A percentile compares a stretch with the other conserved stretches of the same genome.
Evolutionary conservation across 2,888 invertebrate genomes (phyloP).

Genomic region (Platycheirus rosarum): DNA sequence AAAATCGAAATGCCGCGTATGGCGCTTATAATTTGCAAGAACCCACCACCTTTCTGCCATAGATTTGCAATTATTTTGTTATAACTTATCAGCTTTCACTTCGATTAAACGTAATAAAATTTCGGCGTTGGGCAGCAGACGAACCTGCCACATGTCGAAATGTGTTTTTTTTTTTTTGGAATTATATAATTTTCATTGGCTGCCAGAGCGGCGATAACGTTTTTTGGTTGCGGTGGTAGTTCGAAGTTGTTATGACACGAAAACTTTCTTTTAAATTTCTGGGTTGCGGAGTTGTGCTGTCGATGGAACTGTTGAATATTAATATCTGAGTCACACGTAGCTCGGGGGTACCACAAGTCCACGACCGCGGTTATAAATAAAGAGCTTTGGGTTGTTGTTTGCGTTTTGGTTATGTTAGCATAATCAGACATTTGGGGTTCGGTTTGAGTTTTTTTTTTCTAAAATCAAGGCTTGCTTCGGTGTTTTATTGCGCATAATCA

Average conservation of each 20-base stretch:
- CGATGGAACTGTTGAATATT: constrained; percentile 29
- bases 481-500: neutral
- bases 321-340: constrained; percentile 5
- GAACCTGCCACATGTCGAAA: constrained; percentile 2
- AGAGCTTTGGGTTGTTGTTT: neutral
- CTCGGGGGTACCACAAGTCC: neutral
- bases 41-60: neutral
- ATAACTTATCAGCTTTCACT: constrained; percentile 8
- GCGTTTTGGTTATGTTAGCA: neutral
- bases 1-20: neutral
- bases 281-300: neutral
- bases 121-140: neutral
- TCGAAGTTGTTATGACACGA: constrained; percentile 21
- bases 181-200: constrained; percentile 27
- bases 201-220: neutral
- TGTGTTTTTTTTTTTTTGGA: neutral
- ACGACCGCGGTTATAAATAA: neutral
- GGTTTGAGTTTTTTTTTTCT: neutral
- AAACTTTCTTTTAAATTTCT: constrained; percentile 33
- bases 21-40: neutral
- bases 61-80: neutral
- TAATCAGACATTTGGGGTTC: neutral
- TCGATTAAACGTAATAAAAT: constrained; percentile 1
- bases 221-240: constrained; percentile 2
- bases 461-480: neutral